Conservation (phyloP, 2,888 invertebrate genomes). For the Euproctis similis region DNA sequence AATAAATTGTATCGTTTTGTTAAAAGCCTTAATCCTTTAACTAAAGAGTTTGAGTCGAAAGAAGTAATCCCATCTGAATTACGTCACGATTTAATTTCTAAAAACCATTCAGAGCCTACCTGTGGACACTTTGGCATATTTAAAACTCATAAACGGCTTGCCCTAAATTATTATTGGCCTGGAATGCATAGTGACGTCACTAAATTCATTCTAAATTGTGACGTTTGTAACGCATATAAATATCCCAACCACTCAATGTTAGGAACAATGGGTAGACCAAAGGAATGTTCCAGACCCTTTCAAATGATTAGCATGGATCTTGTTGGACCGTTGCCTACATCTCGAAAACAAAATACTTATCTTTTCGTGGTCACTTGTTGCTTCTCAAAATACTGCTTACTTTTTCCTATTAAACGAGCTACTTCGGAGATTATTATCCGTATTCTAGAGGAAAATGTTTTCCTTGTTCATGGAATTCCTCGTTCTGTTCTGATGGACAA, state of each 20-base stretch:
- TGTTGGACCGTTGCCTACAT: conserved; percentile 11
- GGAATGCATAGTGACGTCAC: not conserved
- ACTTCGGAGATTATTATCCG: not conserved
- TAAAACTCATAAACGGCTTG: not conserved
- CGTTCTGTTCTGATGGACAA: conserved; percentile 22
- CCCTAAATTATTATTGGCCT: conserved; percentile 7
- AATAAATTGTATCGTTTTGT: no score
- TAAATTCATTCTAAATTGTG: not conserved
- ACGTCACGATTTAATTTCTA: conserved; percentile 3
- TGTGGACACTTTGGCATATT: conserved; percentile 13
- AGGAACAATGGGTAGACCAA: conserved; percentile 18
- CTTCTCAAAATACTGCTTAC: not conserved
- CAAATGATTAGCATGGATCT: conserved; percentile 10
- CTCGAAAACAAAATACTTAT: conserved; percentile 4
- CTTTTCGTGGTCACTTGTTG: not conserved
- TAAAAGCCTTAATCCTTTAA: no score
- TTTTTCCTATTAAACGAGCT: not conserved
- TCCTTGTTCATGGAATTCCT: conserved; percentile 25
- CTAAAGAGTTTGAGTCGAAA: conserved; percentile 17
- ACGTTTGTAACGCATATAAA: conserved; percentile 11
- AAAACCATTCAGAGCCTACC: conserved; percentile 18
- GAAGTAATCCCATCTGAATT: conserved; percentile 14
- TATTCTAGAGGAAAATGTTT: conserved; percentile 10
- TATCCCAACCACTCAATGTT: conserved; percentile 8
- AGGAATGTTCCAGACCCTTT: conserved; percentile 14